phyloP scores from a whole-genome alignment of 2,113 vertebrate species.

The Myotis lucifugus region DNA sequence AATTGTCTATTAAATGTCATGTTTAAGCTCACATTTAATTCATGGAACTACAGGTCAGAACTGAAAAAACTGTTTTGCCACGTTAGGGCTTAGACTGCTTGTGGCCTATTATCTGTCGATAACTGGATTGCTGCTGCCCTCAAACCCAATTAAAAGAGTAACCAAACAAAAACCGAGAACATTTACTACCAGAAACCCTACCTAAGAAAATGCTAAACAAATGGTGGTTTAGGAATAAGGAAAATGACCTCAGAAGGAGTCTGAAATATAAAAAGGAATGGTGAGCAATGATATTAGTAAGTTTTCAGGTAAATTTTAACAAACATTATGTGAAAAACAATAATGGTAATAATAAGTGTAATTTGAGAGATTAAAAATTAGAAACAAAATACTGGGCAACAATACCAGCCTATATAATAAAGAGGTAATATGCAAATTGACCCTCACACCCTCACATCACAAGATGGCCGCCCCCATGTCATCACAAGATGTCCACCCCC shows the following conservation, averaged over 20 bases:
- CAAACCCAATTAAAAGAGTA: neutral
- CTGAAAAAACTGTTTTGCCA: neutral
- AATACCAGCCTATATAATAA: neutral
- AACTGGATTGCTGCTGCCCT: neutral
- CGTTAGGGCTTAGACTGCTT: neutral
- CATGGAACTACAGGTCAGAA: neutral
- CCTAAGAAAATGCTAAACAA: neutral
- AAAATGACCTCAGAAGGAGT: neutral
- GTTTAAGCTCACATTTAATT: neutral
- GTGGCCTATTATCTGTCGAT: neutral
- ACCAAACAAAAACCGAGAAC: neutral
- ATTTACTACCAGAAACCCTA: neutral
- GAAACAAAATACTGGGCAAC: neutral
- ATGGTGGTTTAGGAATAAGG: neutral
- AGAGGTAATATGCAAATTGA: no score
- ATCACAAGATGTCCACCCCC: no score
- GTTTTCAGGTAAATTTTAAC: neutral
- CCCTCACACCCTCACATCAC: no score
- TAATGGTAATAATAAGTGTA: neutral
- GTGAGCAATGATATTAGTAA: neutral
- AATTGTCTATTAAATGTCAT: neutral
- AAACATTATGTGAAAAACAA: neutral
- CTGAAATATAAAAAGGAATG: neutral
- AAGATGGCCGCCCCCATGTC: no score
- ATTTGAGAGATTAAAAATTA: neutral